phyloP scores from a whole-genome alignment of 2,797 vertebrate species.

The Spinibarbus caldwelli region DNA sequence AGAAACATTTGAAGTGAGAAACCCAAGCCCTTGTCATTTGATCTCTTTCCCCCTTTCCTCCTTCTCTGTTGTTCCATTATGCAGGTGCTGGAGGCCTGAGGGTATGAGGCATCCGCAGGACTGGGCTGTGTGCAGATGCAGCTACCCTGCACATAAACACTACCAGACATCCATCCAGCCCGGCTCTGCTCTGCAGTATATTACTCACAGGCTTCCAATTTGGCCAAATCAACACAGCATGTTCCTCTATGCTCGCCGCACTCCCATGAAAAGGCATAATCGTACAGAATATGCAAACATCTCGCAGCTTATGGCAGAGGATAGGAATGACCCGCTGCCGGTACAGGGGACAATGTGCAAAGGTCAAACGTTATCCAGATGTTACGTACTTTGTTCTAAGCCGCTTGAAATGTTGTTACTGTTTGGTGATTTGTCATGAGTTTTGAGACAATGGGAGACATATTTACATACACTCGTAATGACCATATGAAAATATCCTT shows the following conservation, averaged over 20 bases:
- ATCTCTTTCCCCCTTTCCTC: constrained; percentile 39
- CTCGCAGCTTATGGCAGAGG: constrained; percentile 43
- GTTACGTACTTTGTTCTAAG: constrained; percentile 42
- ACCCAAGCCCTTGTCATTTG: constrained; percentile 45
- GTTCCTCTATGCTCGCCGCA: constrained; percentile 45
- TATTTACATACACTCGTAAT: neutral
- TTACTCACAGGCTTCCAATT: constrained; percentile 68
- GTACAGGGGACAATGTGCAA: constrained; percentile 13
- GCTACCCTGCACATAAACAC: constrained; percentile 72
- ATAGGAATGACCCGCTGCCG: constrained; percentile 19
- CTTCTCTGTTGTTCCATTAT: constrained; percentile 65
- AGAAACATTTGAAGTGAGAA: constrained; percentile 52
- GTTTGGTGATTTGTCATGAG: neutral
- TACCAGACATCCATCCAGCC: constrained; percentile 67
- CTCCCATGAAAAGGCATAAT: constrained; percentile 45
- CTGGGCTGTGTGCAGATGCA: constrained; percentile 71
- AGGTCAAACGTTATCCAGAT: constrained; percentile 45
- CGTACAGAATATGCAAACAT: constrained; percentile 37
- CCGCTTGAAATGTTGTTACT: constrained; percentile 37
- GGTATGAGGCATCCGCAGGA: constrained; percentile 60
- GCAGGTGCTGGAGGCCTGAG: constrained; percentile 63
- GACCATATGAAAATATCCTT: neutral
- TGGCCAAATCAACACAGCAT: constrained; percentile 72
- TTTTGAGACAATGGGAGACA: constrained; percentile 7
- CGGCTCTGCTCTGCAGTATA: constrained; percentile 62